Base-by-base conservation (phyloP, 2,113 vertebrate species). In the Corynorhinus townsendii region DNA sequence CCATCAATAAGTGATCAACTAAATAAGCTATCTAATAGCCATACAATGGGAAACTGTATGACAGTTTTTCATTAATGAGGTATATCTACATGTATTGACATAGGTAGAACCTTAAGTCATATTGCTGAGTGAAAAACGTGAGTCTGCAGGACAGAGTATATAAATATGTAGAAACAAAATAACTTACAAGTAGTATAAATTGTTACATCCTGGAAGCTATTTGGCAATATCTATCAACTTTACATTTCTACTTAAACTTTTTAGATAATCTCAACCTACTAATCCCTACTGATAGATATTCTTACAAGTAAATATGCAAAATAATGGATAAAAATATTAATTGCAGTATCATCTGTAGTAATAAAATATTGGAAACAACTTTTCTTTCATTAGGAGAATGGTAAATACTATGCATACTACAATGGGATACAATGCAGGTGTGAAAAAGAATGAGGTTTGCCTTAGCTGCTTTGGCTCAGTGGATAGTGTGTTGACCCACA, bases 231-330 rank as follows among this genome's bases (percentile, higher is more conserved):
- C 79, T 92, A 49, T 85, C 28, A 87, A 90, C 15, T 35, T 90
- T 90, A 72, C 91, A 82, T 82, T 90, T 47, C 10, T 83, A 24
- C 75, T 90, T 73, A 88, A 91, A 80, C 28, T 83, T 94, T 91
- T 89, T 28, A 95, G 93, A 91, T 92, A 92, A 86, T 38, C 19
- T 90, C 69, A 84, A 40, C 54, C 43, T 16, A 84, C n/a, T 75
- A 81, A 76, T 77, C 2, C 14, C 54, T 24, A 90, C 11, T 86
- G 59, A 30, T 33, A 90, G 11, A 72, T 83, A 86, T 64, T 64
- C n/a, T 91, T 72, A 90, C 14, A 90, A 69, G 71, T 64, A 92
- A 76, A 66, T 49, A 30, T 45, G 52, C 33, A 90, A 87, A 85
- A 81, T 83, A 45, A 66, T 73, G 24, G 20, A 62, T 69, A 84